Evolutionary conservation across 2,797 vertebrate species (phyloP), one percentile per base, ranked within the genome.

Genomic region (Pachyuromys duprasi): DNA sequence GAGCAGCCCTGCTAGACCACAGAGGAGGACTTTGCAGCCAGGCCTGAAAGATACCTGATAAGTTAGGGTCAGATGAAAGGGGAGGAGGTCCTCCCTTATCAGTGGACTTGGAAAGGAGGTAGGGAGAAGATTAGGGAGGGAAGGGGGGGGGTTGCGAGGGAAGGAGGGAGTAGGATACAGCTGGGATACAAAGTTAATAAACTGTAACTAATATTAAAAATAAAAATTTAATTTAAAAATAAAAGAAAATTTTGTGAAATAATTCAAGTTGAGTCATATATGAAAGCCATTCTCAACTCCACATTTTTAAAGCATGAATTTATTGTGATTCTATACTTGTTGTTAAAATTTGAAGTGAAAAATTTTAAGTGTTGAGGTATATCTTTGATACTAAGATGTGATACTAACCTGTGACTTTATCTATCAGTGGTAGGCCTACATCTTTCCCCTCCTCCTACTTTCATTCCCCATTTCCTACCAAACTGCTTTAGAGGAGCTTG

Each of bases 291-390:
- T 84, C 60, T 90, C 53, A 87, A 8, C 8, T 53, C 78, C 28
- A 72, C 22, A n/a, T 75, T 91, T 65, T 57, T 24, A 18, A 45
- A 42, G n/a, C 14, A 74, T 65, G 1, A 39, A 76, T 76, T 91
- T 76, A 84, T 74, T 90, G 55, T 39, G 28, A 70, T 63, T 57
- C 3, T 17, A 2, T 4, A 55, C 67, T 94, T 69, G 8, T 83
- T 75, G 12, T 83, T 75, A 22, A 1, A 36, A 75, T 91, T 95
- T 93, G 75, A 55, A 7, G 31, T 95, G 79, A 55, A 89, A 88
- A 62, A 14, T 69, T 31, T 63, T 67, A 28, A 62, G 2, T 62
- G 20, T 86, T 62, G n/a, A 45, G 5, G 31, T 45, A 12, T 12
- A 13, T 83, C 78, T 78, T 94, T 33, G n/a, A 42, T 22, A 14